phyloP scores from a whole-genome alignment of 1,140 invertebrate species.

The Littorina saxatilis region DNA sequence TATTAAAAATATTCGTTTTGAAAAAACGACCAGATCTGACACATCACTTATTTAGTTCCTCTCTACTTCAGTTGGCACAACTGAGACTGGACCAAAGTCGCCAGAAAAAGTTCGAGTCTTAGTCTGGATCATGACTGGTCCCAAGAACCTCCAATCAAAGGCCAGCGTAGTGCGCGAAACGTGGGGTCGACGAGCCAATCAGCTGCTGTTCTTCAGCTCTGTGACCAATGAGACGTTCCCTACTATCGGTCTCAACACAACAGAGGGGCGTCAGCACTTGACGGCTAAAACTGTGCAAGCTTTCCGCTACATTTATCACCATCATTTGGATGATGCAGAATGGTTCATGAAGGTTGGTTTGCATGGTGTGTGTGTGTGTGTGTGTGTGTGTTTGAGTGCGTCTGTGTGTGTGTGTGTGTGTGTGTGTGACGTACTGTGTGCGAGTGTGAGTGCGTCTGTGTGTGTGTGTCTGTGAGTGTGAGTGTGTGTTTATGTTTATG shows the following conservation, averaged over 20 bases:
- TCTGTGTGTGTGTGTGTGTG: no score
- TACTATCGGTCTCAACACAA: conserved; percentile 68
- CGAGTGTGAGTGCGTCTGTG: no score
- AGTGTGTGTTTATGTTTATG: no score
- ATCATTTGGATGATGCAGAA: conserved; percentile 71
- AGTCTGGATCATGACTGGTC: conserved; percentile 96
- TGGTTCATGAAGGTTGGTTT: conserved; percentile 75
- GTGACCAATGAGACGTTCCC: conserved; percentile 59
- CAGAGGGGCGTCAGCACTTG: conserved; percentile 64
- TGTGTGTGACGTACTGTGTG: no score
- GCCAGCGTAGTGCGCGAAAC: conserved; percentile 95
- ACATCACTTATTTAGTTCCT: no score
- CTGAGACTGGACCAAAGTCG: conserved; percentile 81
- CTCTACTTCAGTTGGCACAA: conserved; percentile 73
- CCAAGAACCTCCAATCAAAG: conserved; percentile 91
- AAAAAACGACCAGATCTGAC: no score
- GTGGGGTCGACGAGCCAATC: conserved; percentile 96
- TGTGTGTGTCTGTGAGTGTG: no score
- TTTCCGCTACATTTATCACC: conserved; percentile 81
- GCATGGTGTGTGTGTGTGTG: no score
- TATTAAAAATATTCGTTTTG: no score
- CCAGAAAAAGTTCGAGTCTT: conserved; percentile 84
- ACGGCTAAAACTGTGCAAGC: conserved; percentile 78
- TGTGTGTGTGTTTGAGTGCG: no score
- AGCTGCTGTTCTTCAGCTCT: conserved; percentile 68